Evolutionary conservation across 2,797 vertebrate species (phyloP).

Genomic region (Microhierax caerulescens): DNA sequence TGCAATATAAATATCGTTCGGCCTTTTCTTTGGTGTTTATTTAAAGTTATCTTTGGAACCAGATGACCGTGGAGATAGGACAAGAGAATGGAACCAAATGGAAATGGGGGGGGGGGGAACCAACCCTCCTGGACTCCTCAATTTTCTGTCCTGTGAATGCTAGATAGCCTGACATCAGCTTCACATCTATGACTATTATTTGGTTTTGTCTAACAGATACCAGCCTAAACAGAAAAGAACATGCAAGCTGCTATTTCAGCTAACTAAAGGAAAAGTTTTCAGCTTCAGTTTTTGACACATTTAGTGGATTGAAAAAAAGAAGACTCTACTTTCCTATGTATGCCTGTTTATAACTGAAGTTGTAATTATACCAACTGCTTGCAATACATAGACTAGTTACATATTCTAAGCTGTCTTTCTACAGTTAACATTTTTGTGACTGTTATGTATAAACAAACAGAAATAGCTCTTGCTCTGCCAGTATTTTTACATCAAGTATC

Average conservation of each 20-base stretch:
- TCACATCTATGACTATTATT: not conserved
- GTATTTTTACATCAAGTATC: not conserved
- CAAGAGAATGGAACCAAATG: not conserved
- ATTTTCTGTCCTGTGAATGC: not conserved
- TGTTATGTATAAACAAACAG: not conserved
- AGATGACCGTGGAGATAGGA: not conserved
- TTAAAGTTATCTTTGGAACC: slow-evolving; percentile 1
- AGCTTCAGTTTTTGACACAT: not conserved
- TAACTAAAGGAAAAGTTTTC: not conserved
- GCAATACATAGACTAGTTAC: not conserved
- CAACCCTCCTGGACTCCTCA: not conserved
- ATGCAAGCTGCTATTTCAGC: not conserved
- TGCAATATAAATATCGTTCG: not conserved
- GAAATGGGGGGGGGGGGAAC: not conserved
- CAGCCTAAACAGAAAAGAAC: not conserved
- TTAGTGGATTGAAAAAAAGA: not conserved
- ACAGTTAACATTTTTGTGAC: not conserved
- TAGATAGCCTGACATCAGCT: not conserved
- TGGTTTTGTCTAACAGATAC: not conserved
- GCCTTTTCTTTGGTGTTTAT: not conserved
- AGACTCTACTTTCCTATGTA: not conserved
- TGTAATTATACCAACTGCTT: not conserved
- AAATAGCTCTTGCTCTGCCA: not conserved
- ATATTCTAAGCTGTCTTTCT: not conserved
- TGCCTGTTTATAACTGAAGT: not conserved